Conservation (phyloP, 2,797 vertebrate genomes). For the Mareca strepera region DNA sequence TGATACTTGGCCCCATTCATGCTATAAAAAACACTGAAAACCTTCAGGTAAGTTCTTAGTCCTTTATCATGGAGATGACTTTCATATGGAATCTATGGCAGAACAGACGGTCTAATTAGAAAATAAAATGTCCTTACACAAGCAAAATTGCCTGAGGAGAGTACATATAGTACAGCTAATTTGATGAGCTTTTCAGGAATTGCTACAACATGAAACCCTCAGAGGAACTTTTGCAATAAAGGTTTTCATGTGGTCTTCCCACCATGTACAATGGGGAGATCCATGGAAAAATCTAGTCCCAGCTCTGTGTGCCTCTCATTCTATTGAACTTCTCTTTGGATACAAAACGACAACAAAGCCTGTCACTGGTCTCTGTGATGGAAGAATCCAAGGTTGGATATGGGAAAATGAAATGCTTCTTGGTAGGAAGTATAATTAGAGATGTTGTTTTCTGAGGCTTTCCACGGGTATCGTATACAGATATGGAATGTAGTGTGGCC, state of each 20-base stretch:
- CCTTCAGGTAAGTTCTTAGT: background rate
- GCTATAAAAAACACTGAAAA: background rate
- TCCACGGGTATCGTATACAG: background rate
- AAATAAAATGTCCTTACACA: constrained; percentile 28
- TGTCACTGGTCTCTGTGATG: background rate
- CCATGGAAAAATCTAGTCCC: background rate
- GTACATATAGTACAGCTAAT: background rate
- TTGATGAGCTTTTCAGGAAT: constrained; percentile 39
- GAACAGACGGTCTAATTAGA: background rate
- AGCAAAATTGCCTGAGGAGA: constrained; percentile 7
- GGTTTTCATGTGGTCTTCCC: constrained; percentile 31
- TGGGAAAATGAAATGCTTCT: background rate
- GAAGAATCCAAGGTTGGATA: background rate
- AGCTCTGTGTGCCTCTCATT: background rate
- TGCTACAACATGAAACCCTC: background rate
- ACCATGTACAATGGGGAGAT: background rate
- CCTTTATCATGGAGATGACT: background rate
- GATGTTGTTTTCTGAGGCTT: background rate
- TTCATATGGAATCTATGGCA: background rate
- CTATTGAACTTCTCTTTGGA: background rate
- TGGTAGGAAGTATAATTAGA: background rate
- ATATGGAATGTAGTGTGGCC: background rate
- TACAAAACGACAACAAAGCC: background rate
- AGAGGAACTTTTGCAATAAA: constrained; percentile 16
- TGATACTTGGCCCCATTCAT: background rate